Conservation (phyloP, 1,140 invertebrate genomes). For the Brachionus sp. region DNA sequence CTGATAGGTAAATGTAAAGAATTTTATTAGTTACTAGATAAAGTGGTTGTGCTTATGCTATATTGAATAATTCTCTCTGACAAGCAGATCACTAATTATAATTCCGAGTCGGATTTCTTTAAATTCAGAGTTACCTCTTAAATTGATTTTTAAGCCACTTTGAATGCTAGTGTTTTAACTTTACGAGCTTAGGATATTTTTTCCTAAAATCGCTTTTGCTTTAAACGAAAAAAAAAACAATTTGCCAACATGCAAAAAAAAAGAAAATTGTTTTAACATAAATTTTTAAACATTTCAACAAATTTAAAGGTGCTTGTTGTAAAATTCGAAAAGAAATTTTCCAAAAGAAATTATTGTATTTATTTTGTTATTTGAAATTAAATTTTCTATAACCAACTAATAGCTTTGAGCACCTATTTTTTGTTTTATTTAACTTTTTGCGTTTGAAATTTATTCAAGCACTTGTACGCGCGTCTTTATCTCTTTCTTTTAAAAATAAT, state of each 20-base stretch:
- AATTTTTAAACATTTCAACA: neutral
- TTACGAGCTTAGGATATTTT: neutral
- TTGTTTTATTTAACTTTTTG: neutral
- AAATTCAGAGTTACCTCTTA: too few relatives aligned
- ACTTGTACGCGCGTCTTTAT: conserved; percentile 33
- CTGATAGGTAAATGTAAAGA: neutral
- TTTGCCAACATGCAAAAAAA: neutral
- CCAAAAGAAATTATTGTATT: neutral
- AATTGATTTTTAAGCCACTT: neutral
- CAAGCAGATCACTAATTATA: too few relatives aligned
- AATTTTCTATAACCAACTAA: neutral
- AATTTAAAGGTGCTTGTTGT: conserved; percentile 20
- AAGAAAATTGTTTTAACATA: neutral
- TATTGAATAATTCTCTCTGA: too few relatives aligned
- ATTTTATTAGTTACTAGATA: conserved; percentile 19
- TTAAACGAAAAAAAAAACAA: neutral
- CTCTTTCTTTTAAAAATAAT: neutral
- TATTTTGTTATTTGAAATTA: conserved; percentile 10
- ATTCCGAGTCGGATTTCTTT: neutral
- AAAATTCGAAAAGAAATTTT: neutral
- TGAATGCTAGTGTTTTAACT: neutral
- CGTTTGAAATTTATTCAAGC: conserved; percentile 30
- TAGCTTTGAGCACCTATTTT: neutral
- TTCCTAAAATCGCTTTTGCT: neutral
- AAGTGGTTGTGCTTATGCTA: neutral